Conservation (phyloP, 2,888 invertebrate genomes). For the Rosalia funebris region DNA sequence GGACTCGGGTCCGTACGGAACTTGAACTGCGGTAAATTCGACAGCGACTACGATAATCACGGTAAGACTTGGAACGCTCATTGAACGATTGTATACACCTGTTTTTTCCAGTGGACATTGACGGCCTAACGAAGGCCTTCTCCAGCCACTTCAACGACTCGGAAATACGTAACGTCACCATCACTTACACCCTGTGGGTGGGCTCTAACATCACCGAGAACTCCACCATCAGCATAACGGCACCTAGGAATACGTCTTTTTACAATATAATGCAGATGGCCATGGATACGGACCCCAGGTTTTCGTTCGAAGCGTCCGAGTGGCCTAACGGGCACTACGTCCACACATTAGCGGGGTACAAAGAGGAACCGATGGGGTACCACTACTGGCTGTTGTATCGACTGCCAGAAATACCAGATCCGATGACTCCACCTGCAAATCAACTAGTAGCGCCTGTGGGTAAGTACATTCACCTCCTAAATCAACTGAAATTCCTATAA, state of each 20-base stretch:
- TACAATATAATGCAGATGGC: constrained; percentile 80
- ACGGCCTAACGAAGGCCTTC: constrained; percentile 58
- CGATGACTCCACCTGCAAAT: constrained; percentile 83
- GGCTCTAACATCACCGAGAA: constrained; percentile 87
- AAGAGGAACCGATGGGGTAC: constrained; percentile 85
- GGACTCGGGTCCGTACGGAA: constrained; percentile 76
- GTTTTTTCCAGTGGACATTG: constrained; percentile 60
- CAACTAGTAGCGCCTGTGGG: constrained; percentile 89
- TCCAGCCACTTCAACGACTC: constrained; percentile 67
- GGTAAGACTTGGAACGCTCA: constrained; percentile 57
- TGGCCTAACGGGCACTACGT: constrained; percentile 95
- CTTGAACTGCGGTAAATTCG: constrained; percentile 65
- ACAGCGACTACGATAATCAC: constrained; percentile 62
- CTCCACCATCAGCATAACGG: constrained; percentile 78
- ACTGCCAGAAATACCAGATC: constrained; percentile 82
- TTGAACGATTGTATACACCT: neutral
- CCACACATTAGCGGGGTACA: constrained; percentile 83
- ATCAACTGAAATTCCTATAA: too few relatives aligned
- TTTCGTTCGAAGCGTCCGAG: constrained; percentile 75
- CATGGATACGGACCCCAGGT: constrained; percentile 78
- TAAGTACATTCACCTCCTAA: constrained; percentile 66
- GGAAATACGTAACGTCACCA: constrained; percentile 76
- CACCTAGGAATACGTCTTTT: constrained; percentile 76
- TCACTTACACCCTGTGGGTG: constrained; percentile 89
- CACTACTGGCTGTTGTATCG: constrained; percentile 91